Evolutionary conservation across 2,888 invertebrate genomes (phyloP).

Genomic region (Mythimna impura): DNA sequence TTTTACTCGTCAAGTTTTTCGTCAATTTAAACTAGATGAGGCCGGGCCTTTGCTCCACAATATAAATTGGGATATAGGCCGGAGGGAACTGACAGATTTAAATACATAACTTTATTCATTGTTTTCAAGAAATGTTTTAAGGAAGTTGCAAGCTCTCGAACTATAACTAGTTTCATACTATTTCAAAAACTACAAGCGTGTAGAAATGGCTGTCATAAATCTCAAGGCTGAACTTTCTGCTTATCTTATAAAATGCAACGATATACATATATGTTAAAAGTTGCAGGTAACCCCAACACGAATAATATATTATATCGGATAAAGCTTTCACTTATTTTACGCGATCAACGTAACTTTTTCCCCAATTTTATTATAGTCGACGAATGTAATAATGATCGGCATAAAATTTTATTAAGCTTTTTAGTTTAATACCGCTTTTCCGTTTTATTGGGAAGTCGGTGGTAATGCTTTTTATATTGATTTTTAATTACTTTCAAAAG

Average conservation of each 20-base stretch:
- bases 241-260: conserved; percentile 62
- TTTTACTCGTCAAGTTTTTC: no score
- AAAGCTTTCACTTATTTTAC: conserved; percentile 33
- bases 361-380: conserved; percentile 39
- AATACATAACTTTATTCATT: neutral
- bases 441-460: conserved; percentile 38
- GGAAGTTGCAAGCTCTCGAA: conserved; percentile 11
- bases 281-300: conserved; percentile 51
- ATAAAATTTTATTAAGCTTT: conserved; percentile 47
- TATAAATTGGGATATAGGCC: neutral
- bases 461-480: conserved; percentile 59
- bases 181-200: conserved; percentile 55
- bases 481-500: conserved; percentile 54
- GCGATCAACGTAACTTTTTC: conserved; percentile 23
- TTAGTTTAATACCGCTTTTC: conserved; percentile 47
- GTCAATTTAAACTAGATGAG: no score
- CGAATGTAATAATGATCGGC: conserved; percentile 40
- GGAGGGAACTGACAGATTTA: neutral
- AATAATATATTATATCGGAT: conserved; percentile 48
- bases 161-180: conserved; percentile 44
- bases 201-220: conserved; percentile 58
- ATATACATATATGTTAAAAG: conserved; percentile 51
- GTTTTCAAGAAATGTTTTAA: neutral
- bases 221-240: conserved; percentile 45
- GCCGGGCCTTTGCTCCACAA: neutral